A percentile compares a stretch with the other conserved stretches of the same genome.
phyloP scores from a whole-genome alignment of 2,888 invertebrate genomes.

The Phalangium opilio region DNA sequence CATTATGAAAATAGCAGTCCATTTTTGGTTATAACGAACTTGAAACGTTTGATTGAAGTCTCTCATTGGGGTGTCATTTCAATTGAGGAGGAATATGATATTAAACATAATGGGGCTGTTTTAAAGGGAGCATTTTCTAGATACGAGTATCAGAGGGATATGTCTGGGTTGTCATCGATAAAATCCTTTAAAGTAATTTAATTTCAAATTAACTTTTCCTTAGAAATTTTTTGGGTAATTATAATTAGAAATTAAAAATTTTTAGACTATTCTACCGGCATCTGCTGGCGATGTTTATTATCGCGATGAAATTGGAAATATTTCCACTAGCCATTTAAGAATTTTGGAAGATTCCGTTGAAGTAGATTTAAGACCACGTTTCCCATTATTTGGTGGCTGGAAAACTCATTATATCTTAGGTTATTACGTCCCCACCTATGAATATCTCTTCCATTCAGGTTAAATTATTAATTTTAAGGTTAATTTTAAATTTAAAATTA shows the following conservation, averaged over 20 bases:
- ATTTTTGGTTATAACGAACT: slow-evolving; percentile 75
- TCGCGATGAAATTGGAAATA: slow-evolving; percentile 95
- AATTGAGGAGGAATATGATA: slow-evolving; percentile 81
- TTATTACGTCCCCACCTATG: slow-evolving; percentile 93
- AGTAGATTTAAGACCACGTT: slow-evolving; percentile 84
- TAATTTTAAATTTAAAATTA: background rate
- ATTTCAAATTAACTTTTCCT: background rate
- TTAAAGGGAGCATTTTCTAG: slow-evolving; percentile 83
- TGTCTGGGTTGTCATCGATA: slow-evolving; percentile 71
- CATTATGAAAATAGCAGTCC: slow-evolving; percentile 95
- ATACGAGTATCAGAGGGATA: slow-evolving; percentile 90
- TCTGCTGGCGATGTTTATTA: slow-evolving; percentile 93
- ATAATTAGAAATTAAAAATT: too few species aligned
- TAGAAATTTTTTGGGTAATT: background rate
- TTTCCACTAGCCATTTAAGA: slow-evolving; percentile 88
- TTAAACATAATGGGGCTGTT: slow-evolving; percentile 80
- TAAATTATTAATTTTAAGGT: too few species aligned
- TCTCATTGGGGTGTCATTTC: slow-evolving; percentile 99
- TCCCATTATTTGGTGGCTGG: slow-evolving; percentile 98
- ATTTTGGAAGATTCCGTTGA: slow-evolving; percentile 82
- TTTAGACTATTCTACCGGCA: slow-evolving; percentile 46
- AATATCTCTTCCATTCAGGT: slow-evolving; percentile 71
- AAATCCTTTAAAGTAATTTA: slow-evolving; percentile 63
- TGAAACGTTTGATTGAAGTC: slow-evolving; percentile 79
- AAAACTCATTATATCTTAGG: slow-evolving; percentile 91